Conservation (phyloP, 1,140 invertebrate genomes). For the Colletes latitarsis region DNA sequence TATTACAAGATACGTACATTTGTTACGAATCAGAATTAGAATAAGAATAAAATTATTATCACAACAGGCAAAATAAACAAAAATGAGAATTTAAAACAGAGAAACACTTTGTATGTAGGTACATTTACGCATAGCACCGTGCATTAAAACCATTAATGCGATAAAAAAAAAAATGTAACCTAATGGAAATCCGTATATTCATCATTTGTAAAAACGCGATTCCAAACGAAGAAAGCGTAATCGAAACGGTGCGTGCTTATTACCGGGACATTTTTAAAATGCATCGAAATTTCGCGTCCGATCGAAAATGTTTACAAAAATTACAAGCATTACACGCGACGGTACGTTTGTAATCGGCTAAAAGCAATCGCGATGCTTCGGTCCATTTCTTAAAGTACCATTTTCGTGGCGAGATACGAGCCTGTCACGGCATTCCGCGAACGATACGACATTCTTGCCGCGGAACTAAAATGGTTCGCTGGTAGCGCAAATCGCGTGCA, state of each 20-base stretch:
- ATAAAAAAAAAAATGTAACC: no score
- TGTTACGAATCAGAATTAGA: no score
- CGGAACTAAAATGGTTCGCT: conserved; percentile 68
- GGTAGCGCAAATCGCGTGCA: conserved; percentile 67
- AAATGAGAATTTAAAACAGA: no score
- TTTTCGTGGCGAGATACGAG: conserved; percentile 26
- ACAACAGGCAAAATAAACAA: no score
- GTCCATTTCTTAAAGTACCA: conserved; percentile 23
- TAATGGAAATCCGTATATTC: background rate
- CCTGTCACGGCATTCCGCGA: conserved; percentile 39
- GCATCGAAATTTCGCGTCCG: background rate
- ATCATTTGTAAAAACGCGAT: no score
- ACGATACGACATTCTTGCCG: conserved; percentile 41
- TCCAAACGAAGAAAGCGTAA: background rate
- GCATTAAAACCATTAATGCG: background rate
- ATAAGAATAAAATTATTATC: no score
- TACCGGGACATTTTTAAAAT: background rate
- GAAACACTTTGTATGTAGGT: no score
- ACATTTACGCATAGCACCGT: background rate
- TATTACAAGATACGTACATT: no score
- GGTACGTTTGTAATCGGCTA: conserved; percentile 7
- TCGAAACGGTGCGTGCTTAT: background rate
- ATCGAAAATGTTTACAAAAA: background rate
- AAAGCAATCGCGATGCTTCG: conserved; percentile 23
- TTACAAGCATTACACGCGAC: background rate